Evolutionary conservation across 2,797 vertebrate species (phyloP), one percentile per base, ranked within the genome.

Genomic region (Tarsius wallacei): DNA sequence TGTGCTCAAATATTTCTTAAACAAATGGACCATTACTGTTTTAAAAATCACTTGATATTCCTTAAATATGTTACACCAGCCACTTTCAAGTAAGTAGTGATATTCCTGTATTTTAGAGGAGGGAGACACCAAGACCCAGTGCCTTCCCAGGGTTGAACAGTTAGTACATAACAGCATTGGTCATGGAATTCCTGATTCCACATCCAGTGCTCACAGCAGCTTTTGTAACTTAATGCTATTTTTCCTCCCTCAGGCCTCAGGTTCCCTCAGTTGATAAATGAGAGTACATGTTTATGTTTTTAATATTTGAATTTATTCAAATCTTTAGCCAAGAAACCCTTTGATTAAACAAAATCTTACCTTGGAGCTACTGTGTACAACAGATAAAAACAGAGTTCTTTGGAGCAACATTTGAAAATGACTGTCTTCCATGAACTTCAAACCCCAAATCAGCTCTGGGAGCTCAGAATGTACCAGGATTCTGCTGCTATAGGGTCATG

Each of bases 261-360:
- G 5, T 73, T 87, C 74, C 95, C n/a, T 95, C 93, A 78, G 90
- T 89, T 93, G 84, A 93, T 96, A 97, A 96, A 94, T 57, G 87
- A 97, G 26, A 91, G 36, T 71, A 71, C 84, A 87, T 80, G 61
- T 88, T 97, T 97, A 55, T 93, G 81, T 77, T 97, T 96, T 96
- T 91, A 90, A 63, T 96, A 90, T 87, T 82, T 94, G 76, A 95
- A 88, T 95, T 90, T 94, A 96, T 97, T 91, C 94, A 90, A 93
- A 84, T 90, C 59, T 95, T 97, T 95, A 90, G 81, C 76, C 61
- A 81, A 80, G 83, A 93, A 96, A 82, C 53, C 33, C 87, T 96
- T 97, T 97, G 94, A 97, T 95, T 84, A 85, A 97, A 83, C 84
- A 92, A 70, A 98, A 93, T 94, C 71, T 26, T 95, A 96, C 87